Base-by-base conservation (phyloP, 2,888 invertebrate species). In the Drosophila putrida region DNA sequence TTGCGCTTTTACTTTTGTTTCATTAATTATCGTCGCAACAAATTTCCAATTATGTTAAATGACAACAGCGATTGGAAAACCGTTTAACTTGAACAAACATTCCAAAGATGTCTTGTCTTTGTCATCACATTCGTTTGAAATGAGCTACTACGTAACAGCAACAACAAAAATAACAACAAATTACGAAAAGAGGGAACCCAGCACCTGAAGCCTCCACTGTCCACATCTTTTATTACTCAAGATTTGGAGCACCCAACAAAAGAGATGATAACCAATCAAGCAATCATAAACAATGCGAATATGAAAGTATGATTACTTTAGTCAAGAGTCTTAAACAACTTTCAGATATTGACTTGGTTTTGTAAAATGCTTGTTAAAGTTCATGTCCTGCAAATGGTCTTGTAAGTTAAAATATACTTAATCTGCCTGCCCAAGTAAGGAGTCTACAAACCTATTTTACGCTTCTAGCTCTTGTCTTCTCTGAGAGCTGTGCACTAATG, bases 1-100 rank as follows among this genome's bases (percentile, higher is more conserved):
- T 57, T 51, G 39, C 68, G 80, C 86, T 82, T 88, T 84, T 82
- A 88, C 85, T 85, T 88, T 84, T 84, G 61, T 78, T 68, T 73
- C 64, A 78, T 85, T 79, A 85, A 77, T 82, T 85, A 82, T 55
- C 62, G 62, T 66, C 46, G 60, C 63, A 55, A 49, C 68, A 72
- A 72, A 65, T 73, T 75, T 68, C 66, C 71, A 71, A 72, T 75
- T 74, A 79, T 75, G 88, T 70, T 82, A 68, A 78, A 71, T 33
- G 68, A 75, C 79, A 65, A 35, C 43, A 39, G 46, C 64, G 65
- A 77, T 60, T 76, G 84, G 75, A 71, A 83, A 80, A 74, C 57
- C 63, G 53, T 68, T 80, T 71, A 54, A 53, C 35, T 47, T 13
- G 11, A 47, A 46, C 43, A 53, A 62, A 62, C 57, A 63, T 47